Evolutionary conservation across 1,140 invertebrate species (phyloP).

Genomic region (Trypoxylus dichotomus): DNA sequence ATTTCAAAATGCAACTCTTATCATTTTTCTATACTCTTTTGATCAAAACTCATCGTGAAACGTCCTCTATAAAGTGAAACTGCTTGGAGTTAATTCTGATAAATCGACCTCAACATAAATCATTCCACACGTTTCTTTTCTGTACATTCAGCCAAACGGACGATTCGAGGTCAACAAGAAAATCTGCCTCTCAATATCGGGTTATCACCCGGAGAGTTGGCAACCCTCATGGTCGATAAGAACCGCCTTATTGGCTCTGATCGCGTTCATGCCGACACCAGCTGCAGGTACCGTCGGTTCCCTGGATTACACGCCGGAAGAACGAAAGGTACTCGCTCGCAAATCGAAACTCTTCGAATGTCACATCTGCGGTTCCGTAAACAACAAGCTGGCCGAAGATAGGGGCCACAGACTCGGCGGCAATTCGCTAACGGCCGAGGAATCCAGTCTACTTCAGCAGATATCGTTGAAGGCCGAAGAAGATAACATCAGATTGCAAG

Average conservation of each 20-base stretch:
- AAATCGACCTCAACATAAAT: no score
- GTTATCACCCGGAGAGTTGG: conserved; percentile 97
- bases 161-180: conserved; percentile 94
- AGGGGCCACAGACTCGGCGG: conserved; percentile 41
- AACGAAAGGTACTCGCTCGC: conserved; percentile 79
- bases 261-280: conserved; percentile 92
- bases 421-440: conserved; percentile 56
- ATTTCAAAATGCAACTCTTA: no score
- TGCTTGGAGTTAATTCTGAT: no score
- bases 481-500: conserved; percentile 40
- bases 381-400: conserved; percentile 53
- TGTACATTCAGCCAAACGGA: conserved; percentile 79
- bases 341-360: conserved; percentile 67
- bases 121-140: background rate
- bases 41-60: no score
- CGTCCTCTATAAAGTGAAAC: no score
- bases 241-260: conserved; percentile 89
- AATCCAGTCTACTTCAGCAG: conserved; percentile 48
- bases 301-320: conserved; percentile 82
- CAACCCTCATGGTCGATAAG: conserved; percentile 95
- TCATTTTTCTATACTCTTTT: no score
- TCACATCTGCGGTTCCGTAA: conserved; percentile 61
- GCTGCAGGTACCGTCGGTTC: conserved; percentile 88
- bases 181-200: conserved; percentile 95
- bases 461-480: conserved; percentile 51